A percentile compares a stretch with the other conserved stretches of the same genome.
Evolutionary conservation across 1,140 invertebrate species (phyloP).

Genomic region (Apis dorsata): DNA sequence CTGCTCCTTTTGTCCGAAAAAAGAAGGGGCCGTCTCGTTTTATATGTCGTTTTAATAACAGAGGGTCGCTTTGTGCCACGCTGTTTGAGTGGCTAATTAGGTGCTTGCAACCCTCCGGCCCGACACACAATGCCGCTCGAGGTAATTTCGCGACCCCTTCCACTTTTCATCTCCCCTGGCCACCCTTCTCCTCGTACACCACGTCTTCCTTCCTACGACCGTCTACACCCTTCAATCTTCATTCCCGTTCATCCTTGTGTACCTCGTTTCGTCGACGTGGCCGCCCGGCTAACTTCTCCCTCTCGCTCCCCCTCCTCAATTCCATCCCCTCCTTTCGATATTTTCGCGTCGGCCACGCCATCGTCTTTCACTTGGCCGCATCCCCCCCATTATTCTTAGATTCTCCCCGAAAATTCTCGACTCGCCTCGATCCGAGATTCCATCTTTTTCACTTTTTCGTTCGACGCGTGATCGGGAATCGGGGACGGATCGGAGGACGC

Average conservation of each 20-base stretch:
- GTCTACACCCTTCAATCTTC: slow-evolving; percentile 24
- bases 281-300: background rate
- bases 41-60: slow-evolving; percentile 71
- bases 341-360: slow-evolving; percentile 16
- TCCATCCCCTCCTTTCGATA: slow-evolving; percentile 14
- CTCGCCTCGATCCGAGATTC: too few species aligned
- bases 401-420: background rate
- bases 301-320: background rate
- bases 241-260: slow-evolving; percentile 3
- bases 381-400: background rate
- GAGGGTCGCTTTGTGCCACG: slow-evolving; percentile 63
- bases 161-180: slow-evolving; percentile 31
- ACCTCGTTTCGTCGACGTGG: slow-evolving; percentile 13
- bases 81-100: slow-evolving; percentile 74
- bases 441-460: background rate
- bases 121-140: slow-evolving; percentile 63
- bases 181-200: background rate
- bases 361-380: background rate
- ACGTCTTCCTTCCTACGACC: background rate
- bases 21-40: slow-evolving; percentile 31
- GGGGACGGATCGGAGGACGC: too few species aligned
- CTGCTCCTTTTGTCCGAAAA: slow-evolving; percentile 50
- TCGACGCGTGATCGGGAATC: background rate
- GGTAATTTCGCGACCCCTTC: slow-evolving; percentile 65
- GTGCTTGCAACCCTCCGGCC: slow-evolving; percentile 62